Percentiles rank a stretch among this genome's conserved stretches.
phyloP scores from a whole-genome alignment of 2,113 vertebrate genomes.

The Oryzias melastigma region DNA sequence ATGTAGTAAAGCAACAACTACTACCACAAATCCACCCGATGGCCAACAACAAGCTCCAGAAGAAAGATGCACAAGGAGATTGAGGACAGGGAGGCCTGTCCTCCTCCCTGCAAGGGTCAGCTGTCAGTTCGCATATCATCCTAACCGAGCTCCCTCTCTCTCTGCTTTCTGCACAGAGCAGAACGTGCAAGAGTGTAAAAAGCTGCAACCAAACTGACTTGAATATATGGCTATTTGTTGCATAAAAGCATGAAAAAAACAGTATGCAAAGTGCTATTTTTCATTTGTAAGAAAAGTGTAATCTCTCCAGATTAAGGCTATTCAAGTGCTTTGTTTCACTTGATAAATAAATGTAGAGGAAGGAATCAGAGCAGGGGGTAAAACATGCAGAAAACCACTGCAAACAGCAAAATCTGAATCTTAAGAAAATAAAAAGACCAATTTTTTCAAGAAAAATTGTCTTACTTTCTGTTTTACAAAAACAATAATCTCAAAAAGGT shows the following conservation, averaged over 20 bases:
- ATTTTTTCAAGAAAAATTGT: too few species aligned
- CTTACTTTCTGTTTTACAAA: too few species aligned
- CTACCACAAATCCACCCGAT: conserved; percentile 6
- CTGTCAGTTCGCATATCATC: conserved; percentile 60
- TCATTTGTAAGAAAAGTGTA: too few species aligned
- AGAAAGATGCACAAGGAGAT: not conserved
- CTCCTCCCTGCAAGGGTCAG: conserved; percentile 51
- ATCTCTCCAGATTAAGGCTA: too few species aligned
- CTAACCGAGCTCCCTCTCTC: conserved; percentile 9
- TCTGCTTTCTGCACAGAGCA: conserved; percentile 23
- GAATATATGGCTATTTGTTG: conserved; percentile 14
- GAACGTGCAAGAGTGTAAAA: conserved; percentile 9
- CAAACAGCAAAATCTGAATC: too few species aligned
- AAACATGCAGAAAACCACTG: too few species aligned
- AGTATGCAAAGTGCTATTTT: conserved; percentile 1
- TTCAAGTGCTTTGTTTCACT: too few species aligned
- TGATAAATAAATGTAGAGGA: too few species aligned
- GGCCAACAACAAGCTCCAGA: conserved; percentile 3
- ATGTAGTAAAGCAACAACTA: conserved; percentile 3
- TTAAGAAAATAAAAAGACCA: too few species aligned
- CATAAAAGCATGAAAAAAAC: conserved; percentile 8
- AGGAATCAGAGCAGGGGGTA: too few species aligned
- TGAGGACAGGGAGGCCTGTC: conserved; percentile 5
- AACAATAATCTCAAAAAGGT: too few species aligned
- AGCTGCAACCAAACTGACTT: conserved; percentile 14